phyloP scores from a whole-genome alignment of 2,113 vertebrate species.

The Puntigrus tetrazona region DNA sequence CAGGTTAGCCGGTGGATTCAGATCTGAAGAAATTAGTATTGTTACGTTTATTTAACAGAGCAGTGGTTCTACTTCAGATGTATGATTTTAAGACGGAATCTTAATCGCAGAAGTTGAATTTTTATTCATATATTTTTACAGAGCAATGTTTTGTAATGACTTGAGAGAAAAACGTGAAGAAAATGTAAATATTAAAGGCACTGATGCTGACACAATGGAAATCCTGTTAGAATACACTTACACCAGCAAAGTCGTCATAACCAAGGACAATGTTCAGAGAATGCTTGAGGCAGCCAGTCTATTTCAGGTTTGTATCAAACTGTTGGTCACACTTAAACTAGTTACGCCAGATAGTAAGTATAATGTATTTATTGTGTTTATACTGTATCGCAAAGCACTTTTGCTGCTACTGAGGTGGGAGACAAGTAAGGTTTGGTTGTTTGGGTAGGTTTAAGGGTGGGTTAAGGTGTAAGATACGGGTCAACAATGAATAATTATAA shows the following conservation, averaged over 20 bases:
- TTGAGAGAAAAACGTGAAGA: slow-evolving; percentile 92
- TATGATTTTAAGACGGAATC: not conserved
- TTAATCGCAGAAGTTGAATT: not conserved
- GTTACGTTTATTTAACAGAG: not conserved
- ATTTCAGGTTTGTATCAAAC: slow-evolving; percentile 95
- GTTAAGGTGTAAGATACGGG: too few relatives aligned
- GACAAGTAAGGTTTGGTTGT: too few relatives aligned
- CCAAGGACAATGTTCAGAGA: slow-evolving; percentile 89
- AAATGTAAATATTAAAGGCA: slow-evolving; percentile 87
- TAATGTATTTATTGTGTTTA: too few relatives aligned
- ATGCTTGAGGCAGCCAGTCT: slow-evolving; percentile 92
- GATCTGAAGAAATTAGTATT: not conserved
- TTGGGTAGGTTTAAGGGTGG: too few relatives aligned
- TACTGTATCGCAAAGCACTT: too few relatives aligned
- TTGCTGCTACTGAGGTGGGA: too few relatives aligned
- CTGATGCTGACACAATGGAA: slow-evolving; percentile 89
- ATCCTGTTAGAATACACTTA: slow-evolving; percentile 93
- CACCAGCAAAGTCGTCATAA: slow-evolving; percentile 89
- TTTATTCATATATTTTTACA: slow-evolving; percentile 54
- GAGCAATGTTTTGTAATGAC: slow-evolving; percentile 97
- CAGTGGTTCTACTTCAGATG: not conserved
- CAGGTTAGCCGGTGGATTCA: slow-evolving; percentile 75
- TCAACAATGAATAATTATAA: too few relatives aligned
- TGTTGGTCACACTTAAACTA: too few relatives aligned
- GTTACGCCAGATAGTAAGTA: too few relatives aligned